Conservation (phyloP, 2,113 vertebrate genomes). For the Bungarus multicinctus region DNA sequence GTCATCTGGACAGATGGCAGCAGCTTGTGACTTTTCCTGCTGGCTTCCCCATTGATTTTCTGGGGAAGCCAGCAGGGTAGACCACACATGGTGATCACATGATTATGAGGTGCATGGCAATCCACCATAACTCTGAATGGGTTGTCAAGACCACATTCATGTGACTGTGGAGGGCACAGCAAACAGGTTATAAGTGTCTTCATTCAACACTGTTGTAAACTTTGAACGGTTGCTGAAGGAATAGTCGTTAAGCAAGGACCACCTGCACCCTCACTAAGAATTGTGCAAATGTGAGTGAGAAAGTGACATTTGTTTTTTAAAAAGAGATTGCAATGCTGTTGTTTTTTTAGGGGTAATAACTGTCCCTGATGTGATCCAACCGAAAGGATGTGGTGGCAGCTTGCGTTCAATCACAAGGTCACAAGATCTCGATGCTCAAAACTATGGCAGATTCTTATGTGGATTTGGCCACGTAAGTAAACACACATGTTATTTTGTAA, state of each 20-base stretch:
- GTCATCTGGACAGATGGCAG: background rate
- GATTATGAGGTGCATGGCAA: background rate
- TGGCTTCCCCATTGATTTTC: background rate
- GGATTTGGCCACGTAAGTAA: constrained; percentile 35
- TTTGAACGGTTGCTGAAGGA: background rate
- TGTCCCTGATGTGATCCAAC: background rate
- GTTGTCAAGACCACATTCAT: background rate
- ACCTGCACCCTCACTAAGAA: background rate
- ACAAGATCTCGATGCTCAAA: background rate
- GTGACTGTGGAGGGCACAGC: background rate
- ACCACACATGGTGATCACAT: background rate
- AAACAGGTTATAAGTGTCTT: background rate
- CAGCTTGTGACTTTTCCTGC: background rate
- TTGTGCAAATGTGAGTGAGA: background rate
- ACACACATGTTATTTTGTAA: constrained; percentile 41
- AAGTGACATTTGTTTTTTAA: background rate
- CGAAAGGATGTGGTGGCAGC: background rate
- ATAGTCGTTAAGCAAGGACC: background rate
- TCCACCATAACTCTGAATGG: background rate
- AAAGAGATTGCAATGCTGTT: background rate
- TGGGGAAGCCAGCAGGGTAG: background rate
- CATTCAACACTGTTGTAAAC: background rate
- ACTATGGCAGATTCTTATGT: background rate
- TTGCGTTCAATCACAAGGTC: constrained; percentile 23
- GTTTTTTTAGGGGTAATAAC: background rate